A percentile compares a stretch with the other conserved stretches of the same genome.
phyloP scores from a whole-genome alignment of 1,140 invertebrate species.

The Melanaphis sacchari region DNA sequence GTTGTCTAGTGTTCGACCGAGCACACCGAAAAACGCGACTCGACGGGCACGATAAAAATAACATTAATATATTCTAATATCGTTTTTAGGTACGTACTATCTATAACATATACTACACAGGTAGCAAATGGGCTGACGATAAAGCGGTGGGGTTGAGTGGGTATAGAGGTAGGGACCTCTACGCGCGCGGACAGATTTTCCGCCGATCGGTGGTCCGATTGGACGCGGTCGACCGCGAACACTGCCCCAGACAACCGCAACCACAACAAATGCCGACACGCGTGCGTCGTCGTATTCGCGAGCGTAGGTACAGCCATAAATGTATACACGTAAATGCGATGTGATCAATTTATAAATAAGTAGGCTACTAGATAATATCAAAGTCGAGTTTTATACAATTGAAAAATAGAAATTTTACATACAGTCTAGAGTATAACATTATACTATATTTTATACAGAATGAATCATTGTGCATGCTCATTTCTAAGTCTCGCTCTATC shows the following conservation, averaged over 20 bases:
- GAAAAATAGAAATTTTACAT: too few species aligned
- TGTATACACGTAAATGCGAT: background rate
- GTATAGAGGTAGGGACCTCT: background rate
- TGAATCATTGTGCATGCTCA: too few species aligned
- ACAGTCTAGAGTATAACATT: too few species aligned
- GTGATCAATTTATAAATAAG: background rate
- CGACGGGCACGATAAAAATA: too few species aligned
- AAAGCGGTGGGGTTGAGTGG: background rate
- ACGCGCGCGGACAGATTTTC: slow-evolving; percentile 32
- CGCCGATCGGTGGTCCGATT: slow-evolving; percentile 46
- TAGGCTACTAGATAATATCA: background rate
- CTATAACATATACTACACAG: too few species aligned
- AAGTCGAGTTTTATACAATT: background rate
- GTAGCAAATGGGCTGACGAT: too few species aligned
- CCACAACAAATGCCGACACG: slow-evolving; percentile 53
- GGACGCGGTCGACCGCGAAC: slow-evolving; percentile 17
- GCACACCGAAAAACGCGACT: background rate
- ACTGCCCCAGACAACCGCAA: slow-evolving; percentile 50
- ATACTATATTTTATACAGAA: too few species aligned
- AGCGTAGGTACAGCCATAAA: background rate
- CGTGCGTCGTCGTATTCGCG: background rate
- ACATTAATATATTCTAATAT: background rate
- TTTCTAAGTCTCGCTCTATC: too few species aligned
- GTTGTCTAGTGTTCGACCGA: background rate
- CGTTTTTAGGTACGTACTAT: background rate